phyloP scores from a whole-genome alignment of 1,140 invertebrate genomes.

The Platyscapa corneri region DNA sequence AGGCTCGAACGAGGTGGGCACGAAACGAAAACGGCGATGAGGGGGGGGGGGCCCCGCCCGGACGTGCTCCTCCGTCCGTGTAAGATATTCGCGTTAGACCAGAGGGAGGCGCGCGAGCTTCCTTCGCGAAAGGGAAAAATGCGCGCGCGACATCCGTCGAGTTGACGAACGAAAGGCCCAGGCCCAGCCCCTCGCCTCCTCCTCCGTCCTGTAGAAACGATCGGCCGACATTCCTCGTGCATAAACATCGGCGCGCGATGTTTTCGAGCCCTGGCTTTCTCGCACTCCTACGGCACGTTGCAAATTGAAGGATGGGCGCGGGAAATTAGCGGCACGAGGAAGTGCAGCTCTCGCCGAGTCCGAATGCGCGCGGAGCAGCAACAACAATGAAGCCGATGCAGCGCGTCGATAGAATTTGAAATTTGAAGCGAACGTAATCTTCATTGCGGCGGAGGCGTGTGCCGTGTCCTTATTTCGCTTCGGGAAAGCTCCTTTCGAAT shows the following conservation, averaged over 20 bases:
- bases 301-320: not conserved
- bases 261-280: not conserved
- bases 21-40: too few relatives aligned
- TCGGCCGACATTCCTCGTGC: not conserved
- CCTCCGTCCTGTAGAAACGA: not conserved
- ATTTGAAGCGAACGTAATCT: not conserved
- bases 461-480: too few relatives aligned
- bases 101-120: not conserved
- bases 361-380: not conserved
- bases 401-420: not conserved
- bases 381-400: not conserved
- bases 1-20: too few relatives aligned
- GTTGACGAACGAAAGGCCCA: not conserved
- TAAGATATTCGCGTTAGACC: not conserved
- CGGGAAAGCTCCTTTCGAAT: too few relatives aligned
- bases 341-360: not conserved
- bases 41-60: too few relatives aligned
- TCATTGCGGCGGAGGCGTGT: not conserved
- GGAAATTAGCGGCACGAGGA: conserved; percentile 5
- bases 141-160: conserved; percentile 16
- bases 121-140: not conserved
- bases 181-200: not conserved
- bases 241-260: not conserved
- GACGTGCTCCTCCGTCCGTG: not conserved
- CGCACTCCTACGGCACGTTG: not conserved